phyloP scores from a whole-genome alignment of 2,113 vertebrate genomes.

The Aspiorhynchus laticeps region DNA sequence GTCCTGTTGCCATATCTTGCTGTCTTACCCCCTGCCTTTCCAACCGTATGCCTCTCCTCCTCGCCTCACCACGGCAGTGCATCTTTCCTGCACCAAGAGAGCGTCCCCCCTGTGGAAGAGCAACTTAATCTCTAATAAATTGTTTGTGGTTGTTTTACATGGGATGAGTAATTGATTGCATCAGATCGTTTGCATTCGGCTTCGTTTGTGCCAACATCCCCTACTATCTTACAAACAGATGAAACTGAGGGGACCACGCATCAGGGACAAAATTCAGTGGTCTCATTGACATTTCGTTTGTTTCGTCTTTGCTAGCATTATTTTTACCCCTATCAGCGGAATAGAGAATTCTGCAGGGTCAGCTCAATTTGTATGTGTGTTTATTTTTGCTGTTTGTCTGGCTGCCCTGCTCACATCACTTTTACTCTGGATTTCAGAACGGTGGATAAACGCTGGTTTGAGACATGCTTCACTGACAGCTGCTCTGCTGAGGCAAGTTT shows the following conservation, averaged over 20 bases:
- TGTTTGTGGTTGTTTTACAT: constrained; percentile 49
- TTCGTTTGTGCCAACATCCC: constrained; percentile 4
- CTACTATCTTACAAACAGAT: not conserved
- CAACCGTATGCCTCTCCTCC: constrained; percentile 29
- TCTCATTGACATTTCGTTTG: constrained; percentile 43
- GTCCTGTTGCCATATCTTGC: constrained; percentile 14
- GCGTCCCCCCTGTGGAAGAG: constrained; percentile 4
- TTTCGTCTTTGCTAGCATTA: constrained; percentile 28
- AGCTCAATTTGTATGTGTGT: constrained; percentile 37
- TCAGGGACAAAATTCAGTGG: not conserved
- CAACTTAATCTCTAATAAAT: constrained; percentile 43
- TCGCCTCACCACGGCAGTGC: not conserved
- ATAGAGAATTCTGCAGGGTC: constrained; percentile 13
- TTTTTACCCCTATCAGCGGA: constrained; percentile 47
- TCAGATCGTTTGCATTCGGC: constrained; percentile 1
- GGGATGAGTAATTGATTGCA: constrained; percentile 47
- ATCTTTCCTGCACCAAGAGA: constrained; percentile 5
- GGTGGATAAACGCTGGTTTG: constrained; percentile 22
- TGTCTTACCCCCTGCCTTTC: constrained; percentile 19
- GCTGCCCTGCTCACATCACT: constrained; percentile 23
- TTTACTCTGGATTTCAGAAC: constrained; percentile 30
- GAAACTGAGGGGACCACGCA: constrained; percentile 2
- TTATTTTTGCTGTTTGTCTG: constrained; percentile 23
- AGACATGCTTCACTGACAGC: constrained; percentile 42
- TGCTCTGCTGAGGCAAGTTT: constrained; percentile 34